Conservation (phyloP, 2,113 vertebrate genomes). For the Scomber japonicus region DNA sequence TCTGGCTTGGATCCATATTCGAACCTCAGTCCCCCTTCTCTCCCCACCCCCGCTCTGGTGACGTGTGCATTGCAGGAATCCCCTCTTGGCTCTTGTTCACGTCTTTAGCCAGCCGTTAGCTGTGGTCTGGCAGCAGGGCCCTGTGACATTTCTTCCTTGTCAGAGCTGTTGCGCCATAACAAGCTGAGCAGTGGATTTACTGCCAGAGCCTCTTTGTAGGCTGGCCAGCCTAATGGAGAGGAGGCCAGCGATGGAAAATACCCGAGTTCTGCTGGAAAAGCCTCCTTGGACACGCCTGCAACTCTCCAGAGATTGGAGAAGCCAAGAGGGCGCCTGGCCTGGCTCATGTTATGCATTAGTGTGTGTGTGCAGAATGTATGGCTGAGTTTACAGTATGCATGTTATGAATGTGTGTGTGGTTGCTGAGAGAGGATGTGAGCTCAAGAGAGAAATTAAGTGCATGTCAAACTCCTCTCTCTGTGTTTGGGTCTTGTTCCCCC, state of each 20-base stretch:
- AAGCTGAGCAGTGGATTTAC: constrained; percentile 75
- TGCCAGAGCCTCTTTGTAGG: constrained; percentile 73
- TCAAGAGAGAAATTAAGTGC: constrained; percentile 71
- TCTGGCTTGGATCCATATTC: constrained; percentile 19
- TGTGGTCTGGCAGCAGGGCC: constrained; percentile 74
- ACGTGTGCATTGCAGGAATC: constrained; percentile 72
- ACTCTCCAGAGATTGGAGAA: constrained; percentile 55
- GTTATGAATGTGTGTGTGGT: constrained; percentile 52
- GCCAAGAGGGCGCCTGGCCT: constrained; percentile 58
- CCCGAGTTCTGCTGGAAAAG: constrained; percentile 73
- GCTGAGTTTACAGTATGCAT: constrained; percentile 29
- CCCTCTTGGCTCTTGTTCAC: constrained; percentile 61
- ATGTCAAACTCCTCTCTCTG: constrained; percentile 67
- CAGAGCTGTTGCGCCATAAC: constrained; percentile 71
- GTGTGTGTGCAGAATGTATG: constrained; percentile 45
- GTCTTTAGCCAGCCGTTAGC: constrained; percentile 65
- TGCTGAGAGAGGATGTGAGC: constrained; percentile 64
- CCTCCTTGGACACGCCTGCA: constrained; percentile 70
- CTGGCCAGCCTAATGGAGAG: constrained; percentile 72
- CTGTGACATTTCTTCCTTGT: constrained; percentile 74
- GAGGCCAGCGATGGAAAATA: constrained; percentile 74
- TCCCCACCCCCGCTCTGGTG: constrained; percentile 13
- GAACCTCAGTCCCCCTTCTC: constrained; percentile 2
- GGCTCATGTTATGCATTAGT: constrained; percentile 42
- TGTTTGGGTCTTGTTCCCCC: constrained; percentile 76